phyloP scores from a whole-genome alignment of 2,888 invertebrate species.

The Xylocampa areola region DNA sequence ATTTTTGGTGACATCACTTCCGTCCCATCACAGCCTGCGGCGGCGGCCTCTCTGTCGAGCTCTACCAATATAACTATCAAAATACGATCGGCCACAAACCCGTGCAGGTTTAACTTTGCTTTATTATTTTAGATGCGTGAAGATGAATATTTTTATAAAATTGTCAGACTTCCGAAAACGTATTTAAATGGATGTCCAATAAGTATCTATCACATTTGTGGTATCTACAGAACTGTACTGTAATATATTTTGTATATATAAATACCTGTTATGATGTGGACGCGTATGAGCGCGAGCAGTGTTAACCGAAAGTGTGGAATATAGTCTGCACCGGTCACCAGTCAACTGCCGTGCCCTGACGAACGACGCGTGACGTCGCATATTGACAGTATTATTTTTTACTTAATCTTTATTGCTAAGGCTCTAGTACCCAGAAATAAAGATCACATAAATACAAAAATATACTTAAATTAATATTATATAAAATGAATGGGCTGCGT shows the following conservation, averaged over 20 bases:
- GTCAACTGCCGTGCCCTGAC: constrained; percentile 9
- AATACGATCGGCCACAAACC: neutral
- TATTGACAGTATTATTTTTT: neutral
- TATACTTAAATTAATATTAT: too few relatives aligned
- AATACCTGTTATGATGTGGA: too few relatives aligned
- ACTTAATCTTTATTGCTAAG: neutral
- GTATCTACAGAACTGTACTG: too few relatives aligned
- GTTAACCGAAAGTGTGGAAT: constrained; percentile 1
- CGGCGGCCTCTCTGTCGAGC: neutral
- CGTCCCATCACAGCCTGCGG: constrained; percentile 3
- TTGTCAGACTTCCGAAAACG: too few relatives aligned
- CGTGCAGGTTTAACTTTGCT: neutral
- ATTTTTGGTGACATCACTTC: constrained; percentile 13
- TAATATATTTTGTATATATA: too few relatives aligned
- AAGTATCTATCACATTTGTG: too few relatives aligned
- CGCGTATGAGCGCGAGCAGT: neutral
- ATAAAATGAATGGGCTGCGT: too few relatives aligned
- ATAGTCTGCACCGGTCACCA: neutral
- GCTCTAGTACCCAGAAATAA: too few relatives aligned
- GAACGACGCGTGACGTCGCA: neutral
- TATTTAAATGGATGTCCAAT: too few relatives aligned
- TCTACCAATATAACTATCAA: neutral
- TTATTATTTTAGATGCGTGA: too few relatives aligned
- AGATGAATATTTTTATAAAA: too few relatives aligned
- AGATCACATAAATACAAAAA: too few relatives aligned